phyloP scores from a whole-genome alignment of 1,140 invertebrate genomes.

The Prorops nasuta region DNA sequence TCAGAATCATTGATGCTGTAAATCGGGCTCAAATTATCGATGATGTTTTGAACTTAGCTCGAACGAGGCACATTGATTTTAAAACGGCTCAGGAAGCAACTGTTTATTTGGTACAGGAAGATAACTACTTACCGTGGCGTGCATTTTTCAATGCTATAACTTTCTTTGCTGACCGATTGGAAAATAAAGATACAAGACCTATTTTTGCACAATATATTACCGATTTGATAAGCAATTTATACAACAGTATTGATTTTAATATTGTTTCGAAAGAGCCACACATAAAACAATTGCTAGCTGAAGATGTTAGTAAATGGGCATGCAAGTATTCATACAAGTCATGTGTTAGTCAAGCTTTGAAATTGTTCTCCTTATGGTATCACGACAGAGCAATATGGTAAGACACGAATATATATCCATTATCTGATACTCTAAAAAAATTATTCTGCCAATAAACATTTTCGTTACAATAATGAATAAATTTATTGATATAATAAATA shows the following conservation, averaged over 20 bases:
- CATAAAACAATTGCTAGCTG: conserved; percentile 51
- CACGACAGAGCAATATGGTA: conserved; percentile 29
- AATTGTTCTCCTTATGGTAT: conserved; percentile 36
- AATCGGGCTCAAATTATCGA: conserved; percentile 66
- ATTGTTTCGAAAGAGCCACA: conserved; percentile 48
- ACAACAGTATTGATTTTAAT: conserved; percentile 41
- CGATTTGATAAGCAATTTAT: conserved; percentile 31
- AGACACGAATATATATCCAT: conserved; percentile 9
- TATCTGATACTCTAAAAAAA: neutral
- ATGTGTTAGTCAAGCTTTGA: conserved; percentile 50
- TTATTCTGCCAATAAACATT: conserved; percentile 1
- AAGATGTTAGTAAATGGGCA: conserved; percentile 52
- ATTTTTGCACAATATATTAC: conserved; percentile 16
- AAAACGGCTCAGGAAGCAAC: conserved; percentile 49
- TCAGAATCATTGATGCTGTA: conserved; percentile 56
- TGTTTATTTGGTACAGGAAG: conserved; percentile 62
- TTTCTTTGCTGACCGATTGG: conserved; percentile 13
- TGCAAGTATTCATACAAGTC: conserved; percentile 54
- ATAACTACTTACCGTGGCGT: conserved; percentile 50
- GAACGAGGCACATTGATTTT: conserved; percentile 42
- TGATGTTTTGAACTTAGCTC: conserved; percentile 55
- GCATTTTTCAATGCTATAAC: conserved; percentile 40
- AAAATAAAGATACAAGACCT: neutral
- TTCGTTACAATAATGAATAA: too few species aligned
- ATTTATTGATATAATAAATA: too few species aligned